These are phyloP conservation scores for Bedellia somnulentella DNA, from an alignment of 2,888 invertebrate species.

Conservation along the genomic window DNA sequence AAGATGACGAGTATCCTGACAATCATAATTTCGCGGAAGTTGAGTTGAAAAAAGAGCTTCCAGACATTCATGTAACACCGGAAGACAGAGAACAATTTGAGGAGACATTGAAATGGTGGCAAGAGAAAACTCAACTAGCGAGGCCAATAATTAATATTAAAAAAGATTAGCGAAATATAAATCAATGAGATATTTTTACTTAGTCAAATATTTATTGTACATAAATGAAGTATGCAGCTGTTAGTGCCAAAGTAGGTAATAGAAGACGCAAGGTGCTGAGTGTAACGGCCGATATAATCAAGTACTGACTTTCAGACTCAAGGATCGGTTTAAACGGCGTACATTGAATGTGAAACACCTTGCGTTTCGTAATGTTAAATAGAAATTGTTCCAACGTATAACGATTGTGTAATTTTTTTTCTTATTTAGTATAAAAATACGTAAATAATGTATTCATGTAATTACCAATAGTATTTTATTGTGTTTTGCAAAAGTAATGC, in stretches of 20 bases:
- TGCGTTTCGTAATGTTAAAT: background rate
- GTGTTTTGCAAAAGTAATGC: too few relatives aligned
- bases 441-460: background rate
- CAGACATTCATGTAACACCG: conserved; percentile 48
- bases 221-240: conserved; percentile 41
- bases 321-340: conserved; percentile 2
- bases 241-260: conserved; percentile 44
- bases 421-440: background rate
- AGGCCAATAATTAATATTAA: conserved; percentile 22
- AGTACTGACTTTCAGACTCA: conserved; percentile 6
- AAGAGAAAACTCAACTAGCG: conserved; percentile 43
- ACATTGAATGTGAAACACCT: conserved; percentile 6
- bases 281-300: conserved; percentile 31
- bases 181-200: background rate
- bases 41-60: conserved; percentile 47
- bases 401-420: background rate
- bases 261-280: conserved; percentile 48
- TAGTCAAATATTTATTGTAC: conserved; percentile 8
- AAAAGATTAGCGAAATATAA: conserved; percentile 6
- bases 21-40: conserved; percentile 44
- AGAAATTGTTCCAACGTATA: background rate
- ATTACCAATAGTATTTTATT: too few relatives aligned
- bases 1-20: conserved; percentile 34
- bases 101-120: conserved; percentile 56
- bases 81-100: conserved; percentile 52